Conservation (phyloP, 2,113 vertebrate species). For the Catharus bicknelli region DNA sequence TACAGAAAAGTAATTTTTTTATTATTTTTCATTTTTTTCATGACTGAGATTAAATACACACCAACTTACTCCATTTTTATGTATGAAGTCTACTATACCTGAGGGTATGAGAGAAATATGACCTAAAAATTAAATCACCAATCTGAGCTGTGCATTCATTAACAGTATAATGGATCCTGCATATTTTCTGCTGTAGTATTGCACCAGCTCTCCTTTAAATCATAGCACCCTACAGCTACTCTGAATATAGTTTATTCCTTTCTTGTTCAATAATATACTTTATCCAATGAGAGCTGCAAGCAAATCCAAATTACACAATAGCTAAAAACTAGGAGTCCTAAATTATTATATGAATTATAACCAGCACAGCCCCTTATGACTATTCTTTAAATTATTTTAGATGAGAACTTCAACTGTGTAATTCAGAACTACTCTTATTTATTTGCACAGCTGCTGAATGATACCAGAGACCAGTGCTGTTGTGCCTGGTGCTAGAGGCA, state of each 20-base stretch:
- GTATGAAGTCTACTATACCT: slow-evolving; percentile 4
- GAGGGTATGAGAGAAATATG: not conserved
- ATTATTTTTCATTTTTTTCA: not conserved
- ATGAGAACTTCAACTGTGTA: not conserved
- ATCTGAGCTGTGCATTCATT: slow-evolving; percentile 44
- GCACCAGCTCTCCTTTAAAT: slow-evolving; percentile 35
- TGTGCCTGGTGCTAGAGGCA: not conserved
- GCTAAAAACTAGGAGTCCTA: slow-evolving; percentile 23
- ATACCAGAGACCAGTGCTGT: not conserved
- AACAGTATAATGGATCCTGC: slow-evolving; percentile 25
- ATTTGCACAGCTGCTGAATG: not conserved
- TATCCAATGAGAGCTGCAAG: slow-evolving; percentile 20
- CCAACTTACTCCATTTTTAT: not conserved
- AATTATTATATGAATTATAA: slow-evolving; percentile 53
- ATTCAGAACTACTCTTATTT: slow-evolving; percentile 18
- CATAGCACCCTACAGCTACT: slow-evolving; percentile 40
- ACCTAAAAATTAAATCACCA: slow-evolving; percentile 48
- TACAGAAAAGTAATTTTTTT: not conserved
- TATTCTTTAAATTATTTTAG: slow-evolving; percentile 39
- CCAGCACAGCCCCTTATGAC: not conserved
- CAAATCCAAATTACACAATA: slow-evolving; percentile 51
- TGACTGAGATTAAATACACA: not conserved
- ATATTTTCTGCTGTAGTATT: slow-evolving; percentile 21
- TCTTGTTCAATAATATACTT: slow-evolving; percentile 33
- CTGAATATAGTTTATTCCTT: slow-evolving; percentile 45